phyloP scores from a whole-genome alignment of 2,797 vertebrate species.

The Podargus strigoides region DNA sequence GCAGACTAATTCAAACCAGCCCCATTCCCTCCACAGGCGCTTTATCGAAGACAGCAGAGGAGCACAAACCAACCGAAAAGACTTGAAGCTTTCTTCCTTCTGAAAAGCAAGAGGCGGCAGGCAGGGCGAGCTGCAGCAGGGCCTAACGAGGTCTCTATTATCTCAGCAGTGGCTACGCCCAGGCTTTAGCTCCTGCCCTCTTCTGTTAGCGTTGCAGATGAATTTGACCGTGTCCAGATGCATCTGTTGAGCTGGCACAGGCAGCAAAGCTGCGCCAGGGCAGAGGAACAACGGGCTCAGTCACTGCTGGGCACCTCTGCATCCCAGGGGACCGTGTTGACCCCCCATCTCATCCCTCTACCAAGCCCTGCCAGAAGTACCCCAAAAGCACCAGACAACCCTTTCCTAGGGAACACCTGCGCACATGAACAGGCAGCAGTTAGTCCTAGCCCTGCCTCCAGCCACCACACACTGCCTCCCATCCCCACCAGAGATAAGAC shows the following conservation, averaged over 20 bases:
- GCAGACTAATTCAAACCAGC: neutral
- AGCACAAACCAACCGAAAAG: neutral
- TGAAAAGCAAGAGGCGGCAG: neutral
- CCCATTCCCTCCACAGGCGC: fast-evolving
- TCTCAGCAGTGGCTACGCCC: fast-evolving
- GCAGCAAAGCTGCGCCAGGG: neutral
- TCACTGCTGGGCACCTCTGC: neutral
- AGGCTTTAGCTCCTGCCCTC: neutral
- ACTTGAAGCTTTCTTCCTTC: neutral
- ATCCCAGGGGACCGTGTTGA: fast-evolving
- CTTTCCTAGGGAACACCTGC: neutral
- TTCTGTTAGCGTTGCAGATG: neutral
- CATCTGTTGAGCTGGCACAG: neutral
- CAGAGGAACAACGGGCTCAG: neutral
- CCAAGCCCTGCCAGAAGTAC: too few relatives aligned
- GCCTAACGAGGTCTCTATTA: fast-evolving
- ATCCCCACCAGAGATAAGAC: neutral
- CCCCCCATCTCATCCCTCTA: fast-evolving
- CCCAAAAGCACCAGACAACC: too few relatives aligned
- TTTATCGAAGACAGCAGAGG: neutral
- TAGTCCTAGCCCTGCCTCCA: neutral
- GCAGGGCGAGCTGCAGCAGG: neutral
- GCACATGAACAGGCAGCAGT: neutral
- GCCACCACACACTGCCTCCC: neutral
- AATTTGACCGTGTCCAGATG: neutral